Base-by-base conservation (phyloP, 2,797 vertebrate genomes). In the Callimico goeldii region DNA sequence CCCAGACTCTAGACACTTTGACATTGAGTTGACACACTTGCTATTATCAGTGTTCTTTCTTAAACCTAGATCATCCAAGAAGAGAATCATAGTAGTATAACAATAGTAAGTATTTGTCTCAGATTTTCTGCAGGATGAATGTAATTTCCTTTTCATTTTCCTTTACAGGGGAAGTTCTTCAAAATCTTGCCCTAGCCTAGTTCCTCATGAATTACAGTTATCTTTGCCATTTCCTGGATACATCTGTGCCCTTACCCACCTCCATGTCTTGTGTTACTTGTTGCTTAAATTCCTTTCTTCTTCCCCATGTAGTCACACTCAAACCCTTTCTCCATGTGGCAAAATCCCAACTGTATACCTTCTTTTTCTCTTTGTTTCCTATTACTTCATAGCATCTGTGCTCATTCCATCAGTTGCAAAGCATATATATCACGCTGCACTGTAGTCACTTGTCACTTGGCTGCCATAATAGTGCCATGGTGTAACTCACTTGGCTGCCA, bases 91-190 rank as follows among this genome's bases (percentile, higher is more conserved):
- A 52, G 1, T 30, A 61, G 19, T 46, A 14, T 58, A 86, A 57
- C 73, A 79, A 39, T 81, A 82, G 39, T 72, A 67, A 55, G 26
- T 64, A 58, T n/a, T 7, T 52, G 30, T 92, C 43, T 52, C 67
- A 7, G 84, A 43, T 88, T 91, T 87, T 88, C 52, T 94, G n/a
- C 50, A 52, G 24, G 36, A 46, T 88, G 41, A 64, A 88, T 20
- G 28, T 91, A 55, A 81, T 88, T 91, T 94, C 43, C 52, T 85
- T 91, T 81, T 46, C 86, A 88, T 55, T 55, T 55, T 55, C 52
- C 52, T 55, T 55, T 55, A 43, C 52, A 24, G 88, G 58, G 41
- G 28, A 96, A 8, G 12, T 75, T 84, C 85, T 85, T 92, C 8
- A 22, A n/a, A 86, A 26, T 46, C 58, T n/a, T 4, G 72, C 26